These are phyloP conservation scores for Caenorhabditis brenneri DNA, from an alignment of 1,140 invertebrate species.

Conservation along the genomic window DNA sequence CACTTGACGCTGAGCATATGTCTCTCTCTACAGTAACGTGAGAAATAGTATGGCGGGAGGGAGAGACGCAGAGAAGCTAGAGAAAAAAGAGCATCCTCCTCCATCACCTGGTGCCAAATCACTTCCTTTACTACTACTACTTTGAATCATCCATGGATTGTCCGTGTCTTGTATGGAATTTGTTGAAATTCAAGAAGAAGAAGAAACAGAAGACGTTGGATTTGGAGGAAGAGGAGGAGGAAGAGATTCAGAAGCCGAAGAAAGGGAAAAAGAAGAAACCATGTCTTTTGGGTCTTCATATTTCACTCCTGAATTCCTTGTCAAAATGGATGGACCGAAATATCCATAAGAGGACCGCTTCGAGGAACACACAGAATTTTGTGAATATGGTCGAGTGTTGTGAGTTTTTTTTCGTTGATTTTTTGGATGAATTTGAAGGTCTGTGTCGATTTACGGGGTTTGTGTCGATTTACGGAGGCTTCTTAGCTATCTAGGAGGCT, in stretches of 20 bases:
- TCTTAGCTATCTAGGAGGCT: too few species aligned
- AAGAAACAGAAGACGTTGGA: neutral
- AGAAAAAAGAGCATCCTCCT: neutral
- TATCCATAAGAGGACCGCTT: neutral
- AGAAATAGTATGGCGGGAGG: neutral
- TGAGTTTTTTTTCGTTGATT: too few species aligned
- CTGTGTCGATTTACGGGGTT: too few species aligned
- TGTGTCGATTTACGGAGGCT: too few species aligned
- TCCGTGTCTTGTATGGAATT: conserved; percentile 19
- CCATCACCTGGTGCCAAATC: neutral
- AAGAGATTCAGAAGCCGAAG: neutral
- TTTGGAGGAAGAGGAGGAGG: neutral
- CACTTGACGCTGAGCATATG: conserved; percentile 23
- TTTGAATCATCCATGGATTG: neutral
- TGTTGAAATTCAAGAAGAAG: conserved; percentile 20
- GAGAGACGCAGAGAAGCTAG: neutral
- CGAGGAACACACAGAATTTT: conserved; percentile 29
- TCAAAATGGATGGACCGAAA: conserved; percentile 2
- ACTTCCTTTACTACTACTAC: neutral
- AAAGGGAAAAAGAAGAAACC: neutral
- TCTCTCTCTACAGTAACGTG: conserved; percentile 24
- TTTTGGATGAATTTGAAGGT: neutral
- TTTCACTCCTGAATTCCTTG: conserved; percentile 26
- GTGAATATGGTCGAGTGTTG: neutral
- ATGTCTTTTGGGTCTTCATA: conserved; percentile 19